Conservation (phyloP, 2,113 vertebrate genomes). For the Echinops telfairi region DNA sequence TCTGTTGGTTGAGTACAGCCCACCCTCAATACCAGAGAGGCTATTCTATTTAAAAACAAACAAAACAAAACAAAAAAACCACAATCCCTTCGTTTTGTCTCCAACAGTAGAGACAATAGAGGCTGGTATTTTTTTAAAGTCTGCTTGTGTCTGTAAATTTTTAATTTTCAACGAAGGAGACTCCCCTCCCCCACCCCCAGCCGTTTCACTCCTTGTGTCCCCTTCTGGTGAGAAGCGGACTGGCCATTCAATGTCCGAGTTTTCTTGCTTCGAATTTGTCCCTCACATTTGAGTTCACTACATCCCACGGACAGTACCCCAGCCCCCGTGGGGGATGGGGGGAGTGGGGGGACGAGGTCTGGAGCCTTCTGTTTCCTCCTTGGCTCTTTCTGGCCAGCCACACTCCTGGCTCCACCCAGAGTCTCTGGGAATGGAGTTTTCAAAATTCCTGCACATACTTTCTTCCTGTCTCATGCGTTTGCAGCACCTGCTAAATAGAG, state of each 20-base stretch:
- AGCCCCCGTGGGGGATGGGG: too few species aligned
- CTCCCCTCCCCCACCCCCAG: too few species aligned
- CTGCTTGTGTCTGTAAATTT: background rate
- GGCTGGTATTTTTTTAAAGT: constrained; percentile 12
- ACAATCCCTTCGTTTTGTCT: background rate
- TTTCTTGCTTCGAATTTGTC: background rate
- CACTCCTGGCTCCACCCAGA: background rate
- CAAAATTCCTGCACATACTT: background rate
- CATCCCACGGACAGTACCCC: too few species aligned
- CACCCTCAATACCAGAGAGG: background rate
- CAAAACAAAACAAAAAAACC: background rate
- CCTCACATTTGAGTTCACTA: background rate
- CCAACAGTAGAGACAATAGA: background rate
- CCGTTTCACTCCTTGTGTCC: too few species aligned
- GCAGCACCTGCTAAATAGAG: background rate
- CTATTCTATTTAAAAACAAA: background rate
- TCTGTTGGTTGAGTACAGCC: background rate
- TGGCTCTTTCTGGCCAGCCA: too few species aligned
- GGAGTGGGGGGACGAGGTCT: too few species aligned
- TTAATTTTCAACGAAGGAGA: background rate
- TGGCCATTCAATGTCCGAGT: too few species aligned
- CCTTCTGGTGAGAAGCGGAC: too few species aligned
- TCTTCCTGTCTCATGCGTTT: background rate
- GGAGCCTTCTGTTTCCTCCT: too few species aligned
- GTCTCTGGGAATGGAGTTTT: background rate